A percentile compares a stretch with the other conserved stretches of the same genome.
Evolutionary conservation across 2,113 vertebrate genomes (phyloP).

Genomic region (Osmerus mordax): DNA sequence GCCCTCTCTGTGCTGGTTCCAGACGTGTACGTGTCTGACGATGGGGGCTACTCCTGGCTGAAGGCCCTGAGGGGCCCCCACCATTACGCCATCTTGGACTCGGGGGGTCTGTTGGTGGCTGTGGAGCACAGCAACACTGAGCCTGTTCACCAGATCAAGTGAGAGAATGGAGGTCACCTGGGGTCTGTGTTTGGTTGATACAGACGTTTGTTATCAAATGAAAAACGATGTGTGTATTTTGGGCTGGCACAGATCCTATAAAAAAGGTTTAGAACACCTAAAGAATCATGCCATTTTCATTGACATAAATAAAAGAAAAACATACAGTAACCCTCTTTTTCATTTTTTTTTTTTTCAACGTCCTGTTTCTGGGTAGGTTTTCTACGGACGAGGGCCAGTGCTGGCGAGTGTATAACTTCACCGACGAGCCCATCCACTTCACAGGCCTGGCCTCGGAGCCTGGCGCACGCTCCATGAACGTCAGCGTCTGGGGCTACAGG

Average conservation of each 20-base stretch:
- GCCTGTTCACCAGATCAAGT: conserved; percentile 84
- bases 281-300: too few species aligned
- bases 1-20: conserved; percentile 81
- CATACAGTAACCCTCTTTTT: neutral
- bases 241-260: too few species aligned
- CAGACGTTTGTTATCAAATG: too few species aligned
- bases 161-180: neutral
- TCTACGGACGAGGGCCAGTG: conserved; percentile 93
- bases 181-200: too few species aligned
- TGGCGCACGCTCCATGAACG: conserved; percentile 86
- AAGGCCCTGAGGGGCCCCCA: conserved; percentile 85
- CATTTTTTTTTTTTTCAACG: neutral
- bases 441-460: conserved; percentile 89
- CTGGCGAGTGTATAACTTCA: conserved; percentile 83
- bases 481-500: conserved; percentile 91
- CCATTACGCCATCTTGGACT: conserved; percentile 91
- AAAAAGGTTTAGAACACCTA: too few species aligned
- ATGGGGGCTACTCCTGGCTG: conserved; percentile 90
- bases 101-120: conserved; percentile 88
- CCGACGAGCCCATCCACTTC: conserved; percentile 80
- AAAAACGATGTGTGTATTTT: too few species aligned
- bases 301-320: neutral
- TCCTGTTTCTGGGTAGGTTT: conserved; percentile 71
- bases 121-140: conserved; percentile 75
- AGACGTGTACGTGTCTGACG: conserved; percentile 89